Base-by-base conservation (phyloP, 2,113 vertebrate genomes). In the Tyrannus savana region DNA sequence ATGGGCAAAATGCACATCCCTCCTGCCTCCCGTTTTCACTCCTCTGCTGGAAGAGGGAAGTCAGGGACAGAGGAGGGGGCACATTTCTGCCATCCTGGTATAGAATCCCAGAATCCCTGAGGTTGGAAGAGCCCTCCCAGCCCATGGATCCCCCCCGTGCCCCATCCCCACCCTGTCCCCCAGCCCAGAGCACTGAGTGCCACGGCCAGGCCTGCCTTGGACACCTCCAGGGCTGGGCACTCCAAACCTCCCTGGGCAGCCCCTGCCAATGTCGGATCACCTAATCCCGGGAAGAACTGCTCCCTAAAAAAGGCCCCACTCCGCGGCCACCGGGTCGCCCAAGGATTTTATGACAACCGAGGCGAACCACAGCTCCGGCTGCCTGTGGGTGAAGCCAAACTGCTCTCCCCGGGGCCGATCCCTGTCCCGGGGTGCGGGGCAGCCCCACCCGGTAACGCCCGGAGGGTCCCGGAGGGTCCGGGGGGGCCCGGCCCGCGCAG, bases 131-230 rank as follows among this genome's bases (percentile, higher is more conserved):
- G 50, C 50, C 50, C 50, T 52, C 25, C 50, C 50, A 52, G 25
- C 50, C 50, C 50, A 52, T 10, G 50, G 50, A 52, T 27, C 14
- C 50, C 24, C 50, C 50, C 82, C 6, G 60, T 12, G 50, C 28
- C 7, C 50, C 0, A 15, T 13, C 12, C 17, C 1, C 27, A 7
- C 63, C 37, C 0, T 0, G 44, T 27, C 31, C 7, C 5, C 52
- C 52, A 12, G 63, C 73, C 19, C 47, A 0, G 62, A 52, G 50
- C 50, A 52, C 50, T 52, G 50, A 27, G 50, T 16, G 50, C 25
- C 50, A 52, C 50, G 25, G 24, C 23, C 50, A 53, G 73, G 39
- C 84, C 1, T 4, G 19, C 42, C 80, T 35, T 1, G 1, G 7
- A 3, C 73, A 13, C 28, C 46, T 12, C 15, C 47, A 2, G n/a